Conservation (phyloP, 2,888 invertebrate species). For the Tachystola acroxantha region DNA sequence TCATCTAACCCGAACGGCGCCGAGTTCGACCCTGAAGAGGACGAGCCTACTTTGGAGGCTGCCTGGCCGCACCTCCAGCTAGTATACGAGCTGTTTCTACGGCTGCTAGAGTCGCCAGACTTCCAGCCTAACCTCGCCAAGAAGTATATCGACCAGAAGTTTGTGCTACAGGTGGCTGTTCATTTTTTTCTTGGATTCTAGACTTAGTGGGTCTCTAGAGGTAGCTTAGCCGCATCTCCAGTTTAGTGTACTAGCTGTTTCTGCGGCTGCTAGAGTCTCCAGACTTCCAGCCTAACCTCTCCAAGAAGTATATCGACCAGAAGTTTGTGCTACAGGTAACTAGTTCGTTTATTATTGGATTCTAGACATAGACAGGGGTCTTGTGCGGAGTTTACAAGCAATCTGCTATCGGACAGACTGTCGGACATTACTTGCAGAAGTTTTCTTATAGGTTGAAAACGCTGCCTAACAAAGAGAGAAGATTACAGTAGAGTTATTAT, state of each 20-base stretch:
- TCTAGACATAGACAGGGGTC: no score
- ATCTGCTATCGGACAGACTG: no score
- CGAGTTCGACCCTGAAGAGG: constrained; percentile 96
- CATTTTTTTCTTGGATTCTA: not conserved
- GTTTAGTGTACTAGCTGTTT: constrained; percentile 43
- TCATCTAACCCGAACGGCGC: constrained; percentile 90
- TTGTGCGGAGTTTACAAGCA: no score
- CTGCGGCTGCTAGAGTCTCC: constrained; percentile 92
- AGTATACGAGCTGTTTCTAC: constrained; percentile 84
- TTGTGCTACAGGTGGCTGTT: constrained; percentile 89
- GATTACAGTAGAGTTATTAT: no score
- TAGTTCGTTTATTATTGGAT: no score
- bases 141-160: constrained; percentile 96
- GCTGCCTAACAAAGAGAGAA: no score
- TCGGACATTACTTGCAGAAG: no score
- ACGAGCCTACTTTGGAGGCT: constrained; percentile 96
- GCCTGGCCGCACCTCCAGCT: constrained; percentile 96
- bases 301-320: constrained; percentile 97
- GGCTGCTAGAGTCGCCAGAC: constrained; percentile 94
- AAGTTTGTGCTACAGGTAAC: constrained; percentile 96
- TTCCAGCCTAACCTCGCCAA: constrained; percentile 95
- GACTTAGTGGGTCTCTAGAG: constrained; percentile 80
- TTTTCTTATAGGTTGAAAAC: no score
- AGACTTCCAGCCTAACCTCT: constrained; percentile 94
- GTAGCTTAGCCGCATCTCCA: constrained; percentile 97